Evolutionary conservation across 2,113 vertebrate species (phyloP).

Genomic region (Sebastes fasciatus): DNA sequence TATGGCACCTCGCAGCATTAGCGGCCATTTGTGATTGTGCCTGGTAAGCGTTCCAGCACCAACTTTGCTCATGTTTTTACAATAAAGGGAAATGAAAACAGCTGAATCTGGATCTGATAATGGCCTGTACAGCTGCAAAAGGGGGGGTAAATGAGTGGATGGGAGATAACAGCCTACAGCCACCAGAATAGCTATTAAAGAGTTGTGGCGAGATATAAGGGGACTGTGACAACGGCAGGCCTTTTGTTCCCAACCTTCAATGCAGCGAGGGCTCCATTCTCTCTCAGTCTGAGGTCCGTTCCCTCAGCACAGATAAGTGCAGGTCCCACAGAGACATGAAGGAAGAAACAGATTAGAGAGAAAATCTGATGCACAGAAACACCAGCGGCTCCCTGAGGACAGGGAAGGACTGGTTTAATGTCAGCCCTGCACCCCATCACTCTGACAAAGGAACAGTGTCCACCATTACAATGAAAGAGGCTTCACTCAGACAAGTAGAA

Average conservation of each 20-base stretch:
- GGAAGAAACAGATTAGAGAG: slow-evolving; percentile 73
- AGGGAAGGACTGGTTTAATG: slow-evolving; percentile 60
- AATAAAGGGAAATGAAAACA: slow-evolving; percentile 65
- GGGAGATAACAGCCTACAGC: slow-evolving; percentile 47
- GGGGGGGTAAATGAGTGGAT: slow-evolving; percentile 50
- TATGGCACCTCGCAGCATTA: slow-evolving; percentile 32
- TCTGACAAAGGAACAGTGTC: slow-evolving; percentile 46
- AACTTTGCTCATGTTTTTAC: slow-evolving; percentile 50
- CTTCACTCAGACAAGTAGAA: background rate
- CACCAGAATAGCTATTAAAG: slow-evolving; percentile 55
- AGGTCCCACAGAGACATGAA: slow-evolving; percentile 70
- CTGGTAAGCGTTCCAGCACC: slow-evolving; percentile 47
- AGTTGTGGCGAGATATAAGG: slow-evolving; percentile 44
- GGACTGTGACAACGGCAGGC: slow-evolving; percentile 48
- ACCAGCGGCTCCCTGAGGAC: slow-evolving; percentile 49
- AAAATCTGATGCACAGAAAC: slow-evolving; percentile 72
- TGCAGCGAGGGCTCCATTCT: slow-evolving; percentile 56
- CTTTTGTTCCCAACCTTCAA: slow-evolving; percentile 71
- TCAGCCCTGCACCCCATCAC: slow-evolving; percentile 47
- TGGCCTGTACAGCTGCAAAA: slow-evolving; percentile 43
- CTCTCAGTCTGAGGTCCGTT: slow-evolving; percentile 50
- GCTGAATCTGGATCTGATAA: slow-evolving; percentile 70
- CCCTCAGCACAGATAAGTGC: slow-evolving; percentile 67
- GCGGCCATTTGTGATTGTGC: slow-evolving; percentile 52
- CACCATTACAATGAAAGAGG: slow-evolving; percentile 33